A percentile compares a stretch with the other conserved stretches of the same genome.
Conservation (phyloP, 2,888 invertebrate species). For the Brachynemurus nebulosus region DNA sequence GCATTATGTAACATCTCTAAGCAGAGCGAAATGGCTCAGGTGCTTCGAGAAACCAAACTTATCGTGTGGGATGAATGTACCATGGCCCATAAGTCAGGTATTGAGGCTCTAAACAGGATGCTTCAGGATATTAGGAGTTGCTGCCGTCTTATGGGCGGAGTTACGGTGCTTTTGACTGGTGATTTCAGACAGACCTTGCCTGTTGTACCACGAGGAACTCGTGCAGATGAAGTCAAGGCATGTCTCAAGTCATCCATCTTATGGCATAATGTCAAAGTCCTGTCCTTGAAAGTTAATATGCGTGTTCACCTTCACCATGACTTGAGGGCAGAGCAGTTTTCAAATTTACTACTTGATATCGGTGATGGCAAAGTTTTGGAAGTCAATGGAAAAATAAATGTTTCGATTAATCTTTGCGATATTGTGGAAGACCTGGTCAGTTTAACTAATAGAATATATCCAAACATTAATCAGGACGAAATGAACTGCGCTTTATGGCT, state of each 20-base stretch:
- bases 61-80: conserved; percentile 23
- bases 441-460: conserved; percentile 5
- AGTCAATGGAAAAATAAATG: conserved; percentile 3
- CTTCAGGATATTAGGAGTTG: conserved; percentile 20
- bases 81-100: conserved; percentile 20
- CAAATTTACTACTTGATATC: neutral
- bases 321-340: neutral
- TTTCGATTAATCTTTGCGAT: conserved; percentile 2
- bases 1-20: conserved; percentile 15
- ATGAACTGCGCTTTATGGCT: neutral
- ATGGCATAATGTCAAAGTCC: conserved; percentile 7
- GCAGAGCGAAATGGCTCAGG: conserved; percentile 21
- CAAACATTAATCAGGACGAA: neutral
- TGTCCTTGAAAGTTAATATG: conserved; percentile 8
- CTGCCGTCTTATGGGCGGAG: conserved; percentile 9
- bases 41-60: conserved; percentile 13
- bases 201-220: conserved; percentile 10
- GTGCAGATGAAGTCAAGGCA: conserved; percentile 10
- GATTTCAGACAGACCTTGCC: conserved; percentile 14
- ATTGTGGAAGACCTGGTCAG: conserved; percentile 6
- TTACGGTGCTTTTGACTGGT: conserved; percentile 8
- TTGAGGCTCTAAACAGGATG: conserved; percentile 22
- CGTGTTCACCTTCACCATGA: neutral
- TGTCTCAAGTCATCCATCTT: conserved; percentile 8
- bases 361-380: neutral